A percentile compares a stretch with the other conserved stretches of the same genome.
Evolutionary conservation across 1,140 invertebrate species (phyloP).

Genomic region (Latrodectus geometricus): DNA sequence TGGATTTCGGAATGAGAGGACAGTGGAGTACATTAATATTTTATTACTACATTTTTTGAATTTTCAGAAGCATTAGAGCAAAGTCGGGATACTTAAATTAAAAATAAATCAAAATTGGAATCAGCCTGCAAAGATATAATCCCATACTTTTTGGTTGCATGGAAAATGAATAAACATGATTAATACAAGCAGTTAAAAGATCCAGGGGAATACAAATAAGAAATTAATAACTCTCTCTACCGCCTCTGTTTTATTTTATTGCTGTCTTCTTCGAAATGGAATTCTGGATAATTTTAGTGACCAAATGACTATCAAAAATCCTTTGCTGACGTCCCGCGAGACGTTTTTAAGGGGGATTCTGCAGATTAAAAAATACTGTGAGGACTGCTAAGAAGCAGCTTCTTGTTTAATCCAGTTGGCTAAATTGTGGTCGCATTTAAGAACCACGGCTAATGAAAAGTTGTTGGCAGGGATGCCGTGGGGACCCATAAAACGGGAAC

Average conservation of each 20-base stretch:
- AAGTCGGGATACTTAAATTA: conserved; percentile 36
- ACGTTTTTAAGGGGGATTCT: conserved; percentile 48
- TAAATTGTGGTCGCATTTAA: conserved; percentile 55
- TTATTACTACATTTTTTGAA: conserved; percentile 1
- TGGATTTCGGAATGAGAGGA: conserved; percentile 13
- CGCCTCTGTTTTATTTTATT: conserved; percentile 35
- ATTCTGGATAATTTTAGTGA: conserved; percentile 26
- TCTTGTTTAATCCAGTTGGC: conserved; percentile 47
- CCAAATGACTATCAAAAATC: conserved; percentile 29
- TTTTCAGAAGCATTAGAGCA: neutral
- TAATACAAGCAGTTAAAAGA: conserved; percentile 45
- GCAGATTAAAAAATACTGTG: conserved; percentile 57
- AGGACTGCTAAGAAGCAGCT: neutral
- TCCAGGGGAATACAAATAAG: conserved; percentile 22
- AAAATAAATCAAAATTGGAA: conserved; percentile 41
- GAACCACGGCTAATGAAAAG: conserved; percentile 51
- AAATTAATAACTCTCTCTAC: conserved; percentile 39
- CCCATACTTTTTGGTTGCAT: too few relatives aligned
- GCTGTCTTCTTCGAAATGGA: neutral
- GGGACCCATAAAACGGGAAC: conserved; percentile 38
- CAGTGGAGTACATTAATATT: conserved; percentile 18
- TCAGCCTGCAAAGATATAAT: neutral
- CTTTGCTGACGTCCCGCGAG: conserved; percentile 12
- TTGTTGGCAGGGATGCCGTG: neutral
- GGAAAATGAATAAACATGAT: conserved; percentile 28